phyloP scores from a whole-genome alignment of 2,888 invertebrate genomes.

The Augiades crinisus region DNA sequence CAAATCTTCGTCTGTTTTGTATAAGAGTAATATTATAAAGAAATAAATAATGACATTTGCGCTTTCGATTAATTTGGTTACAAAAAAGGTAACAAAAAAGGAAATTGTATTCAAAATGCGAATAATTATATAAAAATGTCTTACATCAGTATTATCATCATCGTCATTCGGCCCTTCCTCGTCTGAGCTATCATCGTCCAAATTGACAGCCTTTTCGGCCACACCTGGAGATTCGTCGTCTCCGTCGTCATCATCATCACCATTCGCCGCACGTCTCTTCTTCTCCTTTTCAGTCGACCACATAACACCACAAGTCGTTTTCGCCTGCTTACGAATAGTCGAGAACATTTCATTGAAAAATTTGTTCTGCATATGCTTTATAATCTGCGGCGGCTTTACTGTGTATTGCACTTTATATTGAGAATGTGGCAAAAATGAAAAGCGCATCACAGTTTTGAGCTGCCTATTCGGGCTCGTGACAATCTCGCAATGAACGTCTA shows the following conservation, averaged over 20 bases:
- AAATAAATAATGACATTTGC: no score
- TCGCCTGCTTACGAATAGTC: constrained; percentile 82
- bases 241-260: constrained; percentile 64
- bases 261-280: constrained; percentile 45
- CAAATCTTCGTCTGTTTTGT: no score
- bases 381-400: constrained; percentile 85
- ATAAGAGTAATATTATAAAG: no score
- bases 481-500: constrained; percentile 83
- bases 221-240: constrained; percentile 41
- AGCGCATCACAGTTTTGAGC: constrained; percentile 84
- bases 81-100: no score
- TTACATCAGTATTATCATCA: constrained; percentile 50
- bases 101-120: no score
- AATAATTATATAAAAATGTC: no score
- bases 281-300: constrained; percentile 75
- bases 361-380: constrained; percentile 87
- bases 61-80: no score
- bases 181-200: constrained; percentile 85
- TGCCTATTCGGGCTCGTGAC: constrained; percentile 77
- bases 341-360: constrained; percentile 87
- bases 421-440: constrained; percentile 87
- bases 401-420: constrained; percentile 88
- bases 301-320: constrained; percentile 71
- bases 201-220: constrained; percentile 74
- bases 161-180: constrained; percentile 77